phyloP scores from a whole-genome alignment of 1,140 invertebrate genomes.

The Drosophila ohnishii region DNA sequence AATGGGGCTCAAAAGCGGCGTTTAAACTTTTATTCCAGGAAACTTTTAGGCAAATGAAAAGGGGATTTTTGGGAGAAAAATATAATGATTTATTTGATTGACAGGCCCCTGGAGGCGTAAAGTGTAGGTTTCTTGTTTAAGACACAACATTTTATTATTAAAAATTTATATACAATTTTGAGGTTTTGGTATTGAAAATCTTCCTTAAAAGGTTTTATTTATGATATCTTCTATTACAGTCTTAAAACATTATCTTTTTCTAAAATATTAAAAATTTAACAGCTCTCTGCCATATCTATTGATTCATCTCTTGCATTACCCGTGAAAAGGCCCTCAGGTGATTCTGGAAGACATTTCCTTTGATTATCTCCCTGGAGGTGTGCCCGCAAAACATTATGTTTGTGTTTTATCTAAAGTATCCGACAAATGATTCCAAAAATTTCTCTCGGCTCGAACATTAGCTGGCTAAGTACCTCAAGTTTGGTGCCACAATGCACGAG shows the following conservation, averaged over 20 bases:
- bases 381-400: conserved; percentile 20
- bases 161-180: background rate
- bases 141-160: background rate
- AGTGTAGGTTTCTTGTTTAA: background rate
- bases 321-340: conserved; percentile 1
- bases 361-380: conserved; percentile 34
- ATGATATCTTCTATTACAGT: background rate
- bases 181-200: background rate
- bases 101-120: background rate
- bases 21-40: conserved; percentile 5
- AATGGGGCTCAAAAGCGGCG: conserved; percentile 23
- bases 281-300: background rate
- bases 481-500: conserved; percentile 41
- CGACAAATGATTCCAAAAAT: conserved; percentile 50
- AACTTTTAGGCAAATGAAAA: conserved; percentile 26
- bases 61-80: conserved; percentile 1
- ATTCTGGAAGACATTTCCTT: conserved; percentile 19
- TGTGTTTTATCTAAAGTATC: conserved; percentile 39
- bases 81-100: conserved; percentile 13
- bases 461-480: conserved; percentile 46
- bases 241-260: background rate
- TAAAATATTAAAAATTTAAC: conserved; percentile 9
- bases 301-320: background rate
- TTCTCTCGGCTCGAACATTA: conserved; percentile 45
- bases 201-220: too few relatives aligned